Evolutionary conservation across 2,113 vertebrate species (phyloP).

Genomic region (Hydropotes inermis): DNA sequence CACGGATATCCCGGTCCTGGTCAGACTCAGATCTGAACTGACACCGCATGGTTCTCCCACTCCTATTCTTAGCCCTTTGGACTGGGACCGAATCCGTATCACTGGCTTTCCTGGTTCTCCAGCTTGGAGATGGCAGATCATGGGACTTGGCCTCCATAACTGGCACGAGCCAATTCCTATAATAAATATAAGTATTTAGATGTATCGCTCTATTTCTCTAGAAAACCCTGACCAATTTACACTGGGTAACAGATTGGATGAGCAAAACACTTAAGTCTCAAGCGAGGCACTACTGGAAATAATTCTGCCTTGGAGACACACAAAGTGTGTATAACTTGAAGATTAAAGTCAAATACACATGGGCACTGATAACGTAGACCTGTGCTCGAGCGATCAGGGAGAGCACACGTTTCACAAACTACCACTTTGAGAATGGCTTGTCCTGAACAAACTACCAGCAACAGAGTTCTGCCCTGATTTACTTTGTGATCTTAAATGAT

Average conservation of each 20-base stretch:
- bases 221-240: neutral
- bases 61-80: neutral
- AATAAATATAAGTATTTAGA: neutral
- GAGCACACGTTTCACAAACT: neutral
- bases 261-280: neutral
- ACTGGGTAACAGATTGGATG: neutral
- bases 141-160: neutral
- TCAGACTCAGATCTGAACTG: neutral
- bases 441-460: conserved; percentile 5
- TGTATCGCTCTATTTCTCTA: neutral
- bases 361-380: accelerated
- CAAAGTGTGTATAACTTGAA: neutral
- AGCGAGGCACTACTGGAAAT: neutral
- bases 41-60: neutral
- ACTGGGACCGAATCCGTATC: neutral
- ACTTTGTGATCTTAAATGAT: conserved; percentile 3
- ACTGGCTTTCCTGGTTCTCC: neutral
- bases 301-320: neutral
- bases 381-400: neutral
- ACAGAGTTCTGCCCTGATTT: neutral
- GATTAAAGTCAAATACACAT: neutral
- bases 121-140: neutral
- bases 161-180: neutral
- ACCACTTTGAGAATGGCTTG: neutral
- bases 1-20: neutral